Evolutionary conservation across 2,888 invertebrate species (phyloP).

Genomic region (Autographa pulchrina): DNA sequence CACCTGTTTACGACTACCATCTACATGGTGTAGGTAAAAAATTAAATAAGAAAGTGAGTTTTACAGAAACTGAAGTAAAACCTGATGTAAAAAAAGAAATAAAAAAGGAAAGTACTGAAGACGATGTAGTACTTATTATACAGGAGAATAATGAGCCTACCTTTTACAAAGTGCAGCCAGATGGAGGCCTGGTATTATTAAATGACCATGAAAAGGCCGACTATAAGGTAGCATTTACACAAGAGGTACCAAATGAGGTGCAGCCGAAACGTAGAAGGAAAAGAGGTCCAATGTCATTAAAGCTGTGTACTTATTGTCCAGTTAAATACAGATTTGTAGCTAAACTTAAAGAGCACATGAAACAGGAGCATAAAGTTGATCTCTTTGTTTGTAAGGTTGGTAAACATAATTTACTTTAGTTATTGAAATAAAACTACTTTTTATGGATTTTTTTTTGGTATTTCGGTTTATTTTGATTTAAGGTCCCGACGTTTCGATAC

Average conservation of each 20-base stretch:
- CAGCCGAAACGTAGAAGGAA: conserved; percentile 68
- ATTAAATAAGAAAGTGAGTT: conserved; percentile 13
- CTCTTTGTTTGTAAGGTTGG: conserved; percentile 81
- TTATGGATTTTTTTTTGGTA: no score
- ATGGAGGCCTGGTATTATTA: conserved; percentile 57
- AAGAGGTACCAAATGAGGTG: conserved; percentile 19
- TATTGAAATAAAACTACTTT: no score
- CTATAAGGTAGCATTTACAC: conserved; percentile 34
- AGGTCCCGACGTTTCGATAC: no score
- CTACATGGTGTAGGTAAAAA: conserved; percentile 64
- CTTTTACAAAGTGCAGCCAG: conserved; percentile 59
- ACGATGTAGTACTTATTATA: conserved; percentile 70
- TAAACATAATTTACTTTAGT: conserved; percentile 8
- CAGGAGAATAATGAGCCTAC: conserved; percentile 64
- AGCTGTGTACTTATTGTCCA: conserved; percentile 75
- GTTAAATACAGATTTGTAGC: conserved; percentile 79
- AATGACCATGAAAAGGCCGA: conserved; percentile 52
- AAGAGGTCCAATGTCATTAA: conserved; percentile 75
- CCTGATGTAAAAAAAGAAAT: background rate
- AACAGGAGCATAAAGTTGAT: conserved; percentile 73
- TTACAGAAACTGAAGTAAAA: conserved; percentile 1
- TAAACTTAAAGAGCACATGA: conserved; percentile 81
- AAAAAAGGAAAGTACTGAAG: conserved; percentile 38
- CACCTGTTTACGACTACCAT: conserved; percentile 66
- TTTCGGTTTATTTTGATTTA: no score